Base-by-base conservation (phyloP, 2,797 vertebrate species). In the Sternotherus odoratus region DNA sequence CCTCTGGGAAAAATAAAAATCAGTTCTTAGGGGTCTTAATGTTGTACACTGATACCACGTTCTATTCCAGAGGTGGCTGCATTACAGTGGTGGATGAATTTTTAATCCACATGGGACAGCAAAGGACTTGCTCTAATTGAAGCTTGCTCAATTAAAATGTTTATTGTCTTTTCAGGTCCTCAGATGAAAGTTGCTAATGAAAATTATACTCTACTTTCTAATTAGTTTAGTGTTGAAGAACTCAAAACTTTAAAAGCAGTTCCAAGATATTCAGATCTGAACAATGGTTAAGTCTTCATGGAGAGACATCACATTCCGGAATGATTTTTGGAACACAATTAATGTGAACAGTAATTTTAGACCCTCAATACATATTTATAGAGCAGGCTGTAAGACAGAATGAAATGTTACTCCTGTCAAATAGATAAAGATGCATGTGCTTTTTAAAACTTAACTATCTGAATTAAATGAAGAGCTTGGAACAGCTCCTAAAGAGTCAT, bases 401-500 rank as follows among this genome's bases (percentile, higher is more conserved):
- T 81, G 86, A 84, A 93, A 87, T 12, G 33, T 19, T 43, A 53
- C 75, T 88, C 48, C 74, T 94, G 88, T 82, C 93, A 94, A 51
- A 93, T 88, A 93, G 72, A 92, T 94, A 49, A 43, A 82, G 91
- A 91, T 1, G 1, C 83, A 92, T 2, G 1, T 85, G 89, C 30
- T 66, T 96, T 94, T 72, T 24, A 72, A 43, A 72, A 72, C 36
- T 12, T 72, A 26, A 24, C 36, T 39, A 39, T 43, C 21, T 43
- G 69, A 39, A 43, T 43, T 26, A 43, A 39, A 66, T 36, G 3
- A 79, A 85, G 88, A 81, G 93, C 95, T 79, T 94, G 86, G 93
- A 95, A 88, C 63, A 57, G 53, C 72, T 95, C 77, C 77, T 93
- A 93, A 92, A 94, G 91, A 96, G 89, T 96, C 93, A 92, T 75